These are phyloP conservation scores for Umimayanthus chanpuru DNA, from an alignment of 92 coral and sea anemone genomes.

Conservation along the genomic window DNA sequence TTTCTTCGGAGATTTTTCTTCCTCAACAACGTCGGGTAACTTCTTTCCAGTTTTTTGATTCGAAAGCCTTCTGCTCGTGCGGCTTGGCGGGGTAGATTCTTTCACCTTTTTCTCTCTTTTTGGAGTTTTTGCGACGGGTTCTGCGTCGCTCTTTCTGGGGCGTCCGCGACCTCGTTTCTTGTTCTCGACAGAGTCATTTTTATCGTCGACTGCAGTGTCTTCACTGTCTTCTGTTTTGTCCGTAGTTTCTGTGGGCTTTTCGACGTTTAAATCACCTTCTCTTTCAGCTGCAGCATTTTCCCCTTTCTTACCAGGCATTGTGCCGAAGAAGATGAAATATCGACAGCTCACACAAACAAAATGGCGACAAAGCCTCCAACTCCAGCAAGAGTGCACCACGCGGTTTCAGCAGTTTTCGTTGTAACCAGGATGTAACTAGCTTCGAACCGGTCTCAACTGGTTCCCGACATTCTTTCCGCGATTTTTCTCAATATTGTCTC, in stretches of 20 bases:
- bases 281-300: constrained; percentile 44
- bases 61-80: constrained; percentile 66
- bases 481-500: neutral
- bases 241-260: constrained; percentile 49
- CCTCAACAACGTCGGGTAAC: constrained; percentile 49
- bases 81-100: constrained; percentile 49
- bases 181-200: constrained; percentile 45
- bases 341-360: constrained; percentile 24
- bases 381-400: constrained; percentile 1
- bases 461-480: neutral
- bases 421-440: constrained; percentile 23
- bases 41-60: constrained; percentile 71
- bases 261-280: constrained; percentile 26
- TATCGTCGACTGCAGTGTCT: constrained; percentile 46
- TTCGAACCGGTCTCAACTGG: constrained; percentile 41
- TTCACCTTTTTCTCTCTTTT: constrained; percentile 61
- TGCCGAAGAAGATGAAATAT: neutral
- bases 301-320: constrained; percentile 70
- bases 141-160: constrained; percentile 64
- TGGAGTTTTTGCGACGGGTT: constrained; percentile 68
- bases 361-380: constrained; percentile 34
- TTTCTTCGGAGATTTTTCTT: constrained; percentile 42
- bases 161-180: constrained; percentile 64
- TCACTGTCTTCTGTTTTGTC: constrained; percentile 31
- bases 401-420: neutral